Conservation (phyloP, 2,888 invertebrate genomes). For the Capitulum mitella region DNA sequence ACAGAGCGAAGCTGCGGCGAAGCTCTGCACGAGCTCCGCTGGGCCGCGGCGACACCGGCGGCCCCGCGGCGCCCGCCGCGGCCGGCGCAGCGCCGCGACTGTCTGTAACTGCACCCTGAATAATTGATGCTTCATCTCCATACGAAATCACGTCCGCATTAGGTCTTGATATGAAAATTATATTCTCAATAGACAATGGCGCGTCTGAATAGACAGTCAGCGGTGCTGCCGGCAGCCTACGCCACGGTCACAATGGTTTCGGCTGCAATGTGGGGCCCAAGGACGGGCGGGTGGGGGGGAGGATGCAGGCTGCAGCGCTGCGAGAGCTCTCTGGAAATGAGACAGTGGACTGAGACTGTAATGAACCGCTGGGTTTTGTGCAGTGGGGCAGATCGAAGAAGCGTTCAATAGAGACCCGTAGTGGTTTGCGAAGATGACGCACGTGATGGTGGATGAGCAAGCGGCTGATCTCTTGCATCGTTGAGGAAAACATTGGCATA, state of each 20-base stretch:
- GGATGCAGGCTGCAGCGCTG: neutral
- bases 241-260: slow-evolving; percentile 7
- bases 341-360: too few species aligned
- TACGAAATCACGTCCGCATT: slow-evolving; percentile 13
- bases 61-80: too few species aligned
- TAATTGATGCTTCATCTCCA: slow-evolving; percentile 23
- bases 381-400: too few species aligned
- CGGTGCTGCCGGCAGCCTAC: neutral
- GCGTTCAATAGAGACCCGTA: too few species aligned
- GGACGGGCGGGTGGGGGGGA: neutral
- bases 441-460: too few species aligned
- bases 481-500: too few species aligned
- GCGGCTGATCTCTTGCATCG: too few species aligned
- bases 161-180: slow-evolving; percentile 22
- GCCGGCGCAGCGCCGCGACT: neutral
- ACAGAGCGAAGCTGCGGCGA: neutral
- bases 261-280: neutral
- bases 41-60: too few species aligned
- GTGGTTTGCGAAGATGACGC: too few species aligned
- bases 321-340: too few species aligned
- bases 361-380: too few species aligned
- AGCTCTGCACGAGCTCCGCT: too few species aligned
- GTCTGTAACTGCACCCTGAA: slow-evolving; percentile 3
- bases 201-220: neutral
- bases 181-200: slow-evolving; percentile 20